Evolutionary conservation across 2,888 invertebrate genomes (phyloP).

Genomic region (Lordiphosa fenestrarum): DNA sequence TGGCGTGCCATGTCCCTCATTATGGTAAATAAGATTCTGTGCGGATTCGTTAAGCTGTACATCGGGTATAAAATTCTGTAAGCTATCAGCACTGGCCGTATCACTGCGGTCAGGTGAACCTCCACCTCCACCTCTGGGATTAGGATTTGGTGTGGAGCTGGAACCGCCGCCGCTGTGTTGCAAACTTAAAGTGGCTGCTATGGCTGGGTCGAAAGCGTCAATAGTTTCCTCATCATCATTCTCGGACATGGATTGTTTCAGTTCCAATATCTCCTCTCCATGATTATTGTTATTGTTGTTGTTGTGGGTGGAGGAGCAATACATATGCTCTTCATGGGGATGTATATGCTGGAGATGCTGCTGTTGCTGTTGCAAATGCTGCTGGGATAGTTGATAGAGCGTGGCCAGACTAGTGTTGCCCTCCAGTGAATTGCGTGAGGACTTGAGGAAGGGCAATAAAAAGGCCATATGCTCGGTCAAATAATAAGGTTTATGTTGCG

Average conservation of each 20-base stretch:
- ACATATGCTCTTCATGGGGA: slow-evolving; percentile 45
- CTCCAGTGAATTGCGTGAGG: slow-evolving; percentile 76
- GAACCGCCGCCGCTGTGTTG: slow-evolving; percentile 18
- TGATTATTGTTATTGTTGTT: slow-evolving; percentile 36
- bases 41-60: slow-evolving; percentile 71
- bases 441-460: slow-evolving; percentile 79
- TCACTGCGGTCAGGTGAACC: slow-evolving; percentile 75
- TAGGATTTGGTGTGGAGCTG: not conserved
- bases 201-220: slow-evolving; percentile 75
- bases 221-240: slow-evolving; percentile 79
- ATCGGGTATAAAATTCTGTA: slow-evolving; percentile 78
- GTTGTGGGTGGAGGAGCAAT: slow-evolving; percentile 39
- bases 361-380: slow-evolving; percentile 42
- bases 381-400: slow-evolving; percentile 64
- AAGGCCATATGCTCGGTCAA: slow-evolving; percentile 80
- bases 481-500: slow-evolving; percentile 80
- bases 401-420: slow-evolving; percentile 62
- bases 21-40: slow-evolving; percentile 54
- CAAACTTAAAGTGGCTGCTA: slow-evolving; percentile 56
- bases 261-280: slow-evolving; percentile 46
- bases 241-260: slow-evolving; percentile 77
- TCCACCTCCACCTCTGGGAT: slow-evolving; percentile 21
- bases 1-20: slow-evolving; percentile 41
- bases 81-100: slow-evolving; percentile 76
- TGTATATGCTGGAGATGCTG: slow-evolving; percentile 30